Evolutionary conservation across 2,797 vertebrate species (phyloP).

Genomic region (Aphelocoma californica): DNA sequence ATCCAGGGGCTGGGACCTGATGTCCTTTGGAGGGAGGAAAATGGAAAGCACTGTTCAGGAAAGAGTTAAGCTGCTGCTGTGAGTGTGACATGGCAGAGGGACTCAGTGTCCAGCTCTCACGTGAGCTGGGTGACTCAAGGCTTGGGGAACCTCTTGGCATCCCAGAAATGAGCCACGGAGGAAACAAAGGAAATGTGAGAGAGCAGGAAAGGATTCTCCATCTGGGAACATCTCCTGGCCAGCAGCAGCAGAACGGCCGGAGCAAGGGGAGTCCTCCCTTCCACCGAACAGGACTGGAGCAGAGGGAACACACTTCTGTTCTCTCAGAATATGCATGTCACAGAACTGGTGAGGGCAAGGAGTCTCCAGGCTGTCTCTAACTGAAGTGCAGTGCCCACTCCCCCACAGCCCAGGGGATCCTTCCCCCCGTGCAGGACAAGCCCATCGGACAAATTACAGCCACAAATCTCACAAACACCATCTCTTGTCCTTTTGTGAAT

Average conservation of each 20-base stretch:
- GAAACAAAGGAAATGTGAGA: not conserved
- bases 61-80: not conserved
- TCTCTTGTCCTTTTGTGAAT: not conserved
- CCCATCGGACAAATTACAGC: not conserved
- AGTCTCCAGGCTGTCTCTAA: accelerated
- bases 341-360: not conserved
- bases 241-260: not conserved
- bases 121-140: not conserved
- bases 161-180: not conserved
- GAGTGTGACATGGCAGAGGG: not conserved
- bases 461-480: not conserved
- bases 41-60: not conserved
- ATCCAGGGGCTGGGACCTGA: not conserved
- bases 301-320: not conserved
- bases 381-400: not conserved
- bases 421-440: not conserved
- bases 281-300: not conserved
- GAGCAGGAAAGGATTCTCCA: not conserved
- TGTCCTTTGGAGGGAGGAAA: not conserved
- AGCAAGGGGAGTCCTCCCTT: not conserved
- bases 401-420: not conserved
- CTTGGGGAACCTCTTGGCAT: not conserved
- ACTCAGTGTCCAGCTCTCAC: not conserved
- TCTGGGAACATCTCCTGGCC: not conserved
- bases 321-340: not conserved